A percentile compares a stretch with the other conserved stretches of the same genome.
Conservation (phyloP, 2,888 invertebrate genomes). For the Polydrusus pterygomalis region DNA sequence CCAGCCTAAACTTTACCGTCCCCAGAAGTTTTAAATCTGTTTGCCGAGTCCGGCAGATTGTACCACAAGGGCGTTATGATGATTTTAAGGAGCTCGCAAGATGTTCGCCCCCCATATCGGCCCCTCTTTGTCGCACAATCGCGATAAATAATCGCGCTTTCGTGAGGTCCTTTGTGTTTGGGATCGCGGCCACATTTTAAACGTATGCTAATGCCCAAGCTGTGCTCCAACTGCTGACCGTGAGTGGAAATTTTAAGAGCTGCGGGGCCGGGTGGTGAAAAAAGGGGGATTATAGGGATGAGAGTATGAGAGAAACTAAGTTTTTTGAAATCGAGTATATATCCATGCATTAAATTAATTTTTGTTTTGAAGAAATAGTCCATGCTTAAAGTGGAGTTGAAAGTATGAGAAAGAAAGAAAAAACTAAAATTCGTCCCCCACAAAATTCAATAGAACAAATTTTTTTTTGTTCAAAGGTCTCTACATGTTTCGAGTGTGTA, state of each 20-base stretch:
- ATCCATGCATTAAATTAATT: too few relatives aligned
- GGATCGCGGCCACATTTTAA: slow-evolving; percentile 71
- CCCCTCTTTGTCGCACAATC: slow-evolving; percentile 58
- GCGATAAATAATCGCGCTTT: slow-evolving; percentile 71
- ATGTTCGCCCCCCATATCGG: slow-evolving; percentile 62
- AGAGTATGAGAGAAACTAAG: neutral
- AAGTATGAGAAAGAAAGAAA: too few relatives aligned
- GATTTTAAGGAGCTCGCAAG: slow-evolving; percentile 65
- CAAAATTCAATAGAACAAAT: too few relatives aligned
- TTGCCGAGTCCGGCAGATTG: slow-evolving; percentile 44
- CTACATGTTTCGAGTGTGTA: too few relatives aligned
- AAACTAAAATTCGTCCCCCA: too few relatives aligned
- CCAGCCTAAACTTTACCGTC: slow-evolving; percentile 24
- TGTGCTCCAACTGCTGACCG: slow-evolving; percentile 68
- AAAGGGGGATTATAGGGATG: slow-evolving; percentile 56
- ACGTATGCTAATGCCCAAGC: slow-evolving; percentile 71
- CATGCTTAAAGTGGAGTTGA: too few relatives aligned
- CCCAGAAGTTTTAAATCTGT: slow-evolving; percentile 43
- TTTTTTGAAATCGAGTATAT: neutral
- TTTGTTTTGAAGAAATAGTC: too few relatives aligned
- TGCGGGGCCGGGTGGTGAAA: slow-evolving; percentile 62
- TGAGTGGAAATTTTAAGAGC: slow-evolving; percentile 69
- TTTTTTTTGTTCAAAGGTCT: too few relatives aligned
- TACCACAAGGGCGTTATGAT: slow-evolving; percentile 54
- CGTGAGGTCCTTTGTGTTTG: slow-evolving; percentile 70